Evolutionary conservation across 2,113 vertebrate genomes (phyloP), one percentile per base, ranked within the genome.

Genomic region (Montifringilla adamsi): DNA sequence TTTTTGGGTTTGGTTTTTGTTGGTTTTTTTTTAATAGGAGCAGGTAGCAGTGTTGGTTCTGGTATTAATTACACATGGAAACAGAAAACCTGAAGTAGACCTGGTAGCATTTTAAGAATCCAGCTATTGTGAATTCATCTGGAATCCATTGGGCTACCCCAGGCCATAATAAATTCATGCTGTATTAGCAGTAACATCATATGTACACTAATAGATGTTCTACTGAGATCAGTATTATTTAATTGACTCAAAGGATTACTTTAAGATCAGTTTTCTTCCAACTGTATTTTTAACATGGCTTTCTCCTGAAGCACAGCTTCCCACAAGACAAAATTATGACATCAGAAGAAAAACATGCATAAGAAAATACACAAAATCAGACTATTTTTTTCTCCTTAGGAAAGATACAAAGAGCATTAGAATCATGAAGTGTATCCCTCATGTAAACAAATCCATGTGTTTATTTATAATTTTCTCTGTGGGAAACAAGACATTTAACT

Each of bases 71-170:
- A 96, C 64, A 58, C 11, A 63, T 19, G n/a, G 93, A 96, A 95
- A 96, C 83, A 95, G 83, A 96, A 96, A 91, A 95, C 75, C 70
- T 80, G 67, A 94, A 93, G 85, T 88, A 90, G 95, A 95, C 52
- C 60, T 96, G 86, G 90, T 96, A 96, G 96, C 95, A 92, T 95
- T 94, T 96, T 95, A 97, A 96, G 94, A 96, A 96, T 96, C 73
- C 66, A 92, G 85, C 91, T 77, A 62, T 93, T 92, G 70, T 92
- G 76, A 87, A 91, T 81, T 87, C 94, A 97, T 96, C 95, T 97
- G 95, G 95, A 94, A 96, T 89, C 96, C 86, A 97, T 94, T 93
- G 88, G 49, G 76, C 77, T 95, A 96, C 93, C n/a, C 90, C 46
- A 84, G 56, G 56, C 89, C 63, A 53, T 92, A 97, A 96, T 96